These are phyloP conservation scores for Linepithema humile DNA, from an alignment of 1,140 invertebrate species.

Conservation along the genomic window DNA sequence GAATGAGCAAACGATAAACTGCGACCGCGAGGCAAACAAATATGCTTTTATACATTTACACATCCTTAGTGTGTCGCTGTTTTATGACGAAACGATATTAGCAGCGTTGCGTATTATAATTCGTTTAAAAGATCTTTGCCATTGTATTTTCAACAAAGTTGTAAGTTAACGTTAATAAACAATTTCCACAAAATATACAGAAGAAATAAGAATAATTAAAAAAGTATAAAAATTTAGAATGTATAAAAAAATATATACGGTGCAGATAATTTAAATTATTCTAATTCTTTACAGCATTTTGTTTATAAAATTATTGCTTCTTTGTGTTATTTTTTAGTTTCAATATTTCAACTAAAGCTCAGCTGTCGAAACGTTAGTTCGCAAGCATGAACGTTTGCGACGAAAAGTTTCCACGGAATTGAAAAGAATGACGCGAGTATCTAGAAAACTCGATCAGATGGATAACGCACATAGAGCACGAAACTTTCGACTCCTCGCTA, in stretches of 20 bases:
- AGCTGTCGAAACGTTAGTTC: constrained; percentile 25
- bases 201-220: neutral
- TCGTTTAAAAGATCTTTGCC: neutral
- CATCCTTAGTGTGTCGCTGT: neutral
- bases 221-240: neutral
- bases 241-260: neutral
- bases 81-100: neutral
- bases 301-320: neutral
- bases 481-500: constrained; percentile 54
- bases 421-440: constrained; percentile 39
- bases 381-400: neutral
- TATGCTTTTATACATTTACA: neutral
- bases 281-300: neutral
- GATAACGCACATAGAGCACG: constrained; percentile 24
- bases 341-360: neutral
- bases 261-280: neutral
- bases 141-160: neutral
- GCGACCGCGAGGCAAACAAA: neutral
- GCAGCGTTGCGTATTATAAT: neutral
- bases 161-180: neutral
- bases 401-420: constrained; percentile 31
- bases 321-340: too few species aligned
- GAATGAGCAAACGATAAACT: constrained; percentile 12
- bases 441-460: constrained; percentile 50
- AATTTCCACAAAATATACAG: neutral